Conservation (phyloP, 2,888 invertebrate genomes). For the Choristoneura rosaceana region DNA sequence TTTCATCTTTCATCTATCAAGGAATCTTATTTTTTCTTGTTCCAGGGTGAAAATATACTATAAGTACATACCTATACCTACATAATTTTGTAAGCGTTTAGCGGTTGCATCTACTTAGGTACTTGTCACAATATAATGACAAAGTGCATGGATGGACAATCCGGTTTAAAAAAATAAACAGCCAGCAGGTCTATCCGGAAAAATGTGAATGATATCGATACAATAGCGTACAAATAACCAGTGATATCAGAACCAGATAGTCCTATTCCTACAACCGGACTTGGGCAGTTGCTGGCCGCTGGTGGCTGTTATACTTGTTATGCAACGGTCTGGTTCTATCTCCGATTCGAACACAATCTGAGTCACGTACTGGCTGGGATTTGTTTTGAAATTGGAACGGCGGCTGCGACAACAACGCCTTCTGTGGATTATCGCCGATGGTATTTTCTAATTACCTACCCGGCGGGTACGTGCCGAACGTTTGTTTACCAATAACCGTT, state of each 20-base stretch:
- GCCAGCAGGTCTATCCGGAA: not conserved
- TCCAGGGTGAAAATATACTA: too few species aligned
- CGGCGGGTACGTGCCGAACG: conserved; percentile 32
- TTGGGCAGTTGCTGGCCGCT: conserved; percentile 1
- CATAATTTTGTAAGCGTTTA: too few species aligned
- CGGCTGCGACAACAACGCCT: conserved; percentile 73
- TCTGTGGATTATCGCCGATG: conserved; percentile 77
- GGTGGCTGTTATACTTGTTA: conserved; percentile 57
- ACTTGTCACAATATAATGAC: not conserved
- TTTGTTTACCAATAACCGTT: conserved; percentile 33
- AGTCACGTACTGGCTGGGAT: conserved; percentile 81
- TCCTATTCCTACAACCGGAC: conserved; percentile 26
- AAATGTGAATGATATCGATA: conserved; percentile 8
- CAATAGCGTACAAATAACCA: conserved; percentile 29
- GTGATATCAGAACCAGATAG: conserved; percentile 24
- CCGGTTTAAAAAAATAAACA: not conserved
- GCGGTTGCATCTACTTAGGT: too few species aligned
- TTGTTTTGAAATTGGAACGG: conserved; percentile 84
- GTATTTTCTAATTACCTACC: conserved; percentile 72
- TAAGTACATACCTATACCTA: too few species aligned
- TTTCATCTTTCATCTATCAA: too few species aligned
- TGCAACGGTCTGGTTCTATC: conserved; percentile 73
- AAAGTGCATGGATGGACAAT: not conserved
- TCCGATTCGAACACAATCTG: conserved; percentile 75
- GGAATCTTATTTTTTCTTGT: too few species aligned